A percentile compares a stretch with the other conserved stretches of the same genome.
Evolutionary conservation across 1,140 invertebrate genomes (phyloP).

Genomic region (Aphaenogaster floridana): DNA sequence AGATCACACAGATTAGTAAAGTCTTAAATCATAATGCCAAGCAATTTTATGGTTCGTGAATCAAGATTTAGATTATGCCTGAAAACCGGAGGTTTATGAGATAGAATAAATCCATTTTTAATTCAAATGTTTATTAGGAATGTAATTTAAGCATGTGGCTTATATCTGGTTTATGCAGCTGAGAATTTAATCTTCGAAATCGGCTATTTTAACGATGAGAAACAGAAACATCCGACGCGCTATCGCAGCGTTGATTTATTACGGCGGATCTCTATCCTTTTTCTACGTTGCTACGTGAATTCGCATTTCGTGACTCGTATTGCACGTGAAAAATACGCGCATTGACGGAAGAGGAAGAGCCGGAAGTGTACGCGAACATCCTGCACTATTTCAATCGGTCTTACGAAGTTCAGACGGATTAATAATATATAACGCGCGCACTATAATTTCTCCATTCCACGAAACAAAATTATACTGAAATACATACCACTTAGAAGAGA

Average conservation of each 20-base stretch:
- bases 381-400: neutral
- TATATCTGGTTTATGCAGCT: neutral
- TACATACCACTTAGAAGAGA: neutral
- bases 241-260: slow-evolving; percentile 48
- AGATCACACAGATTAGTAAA: neutral
- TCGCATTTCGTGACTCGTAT: slow-evolving; percentile 32
- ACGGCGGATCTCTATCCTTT: neutral
- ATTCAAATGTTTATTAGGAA: neutral
- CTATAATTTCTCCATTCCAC: neutral
- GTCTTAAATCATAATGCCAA: neutral
- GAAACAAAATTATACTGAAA: neutral
- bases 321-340: neutral
- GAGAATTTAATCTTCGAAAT: slow-evolving; percentile 31
- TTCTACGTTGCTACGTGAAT: slow-evolving; percentile 32
- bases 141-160: neutral
- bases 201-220: neutral
- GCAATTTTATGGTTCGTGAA: neutral
- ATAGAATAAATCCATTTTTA: slow-evolving; percentile 1
- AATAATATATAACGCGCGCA: slow-evolving; percentile 16
- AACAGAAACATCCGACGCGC: slow-evolving; percentile 19
- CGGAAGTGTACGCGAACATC: slow-evolving; percentile 3
- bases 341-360: slow-evolving; percentile 34
- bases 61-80: neutral
- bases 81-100: neutral
- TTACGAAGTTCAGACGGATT: neutral